Evolutionary conservation across 2,888 invertebrate species (phyloP).

Genomic region (Lissocephala sabroskyi): DNA sequence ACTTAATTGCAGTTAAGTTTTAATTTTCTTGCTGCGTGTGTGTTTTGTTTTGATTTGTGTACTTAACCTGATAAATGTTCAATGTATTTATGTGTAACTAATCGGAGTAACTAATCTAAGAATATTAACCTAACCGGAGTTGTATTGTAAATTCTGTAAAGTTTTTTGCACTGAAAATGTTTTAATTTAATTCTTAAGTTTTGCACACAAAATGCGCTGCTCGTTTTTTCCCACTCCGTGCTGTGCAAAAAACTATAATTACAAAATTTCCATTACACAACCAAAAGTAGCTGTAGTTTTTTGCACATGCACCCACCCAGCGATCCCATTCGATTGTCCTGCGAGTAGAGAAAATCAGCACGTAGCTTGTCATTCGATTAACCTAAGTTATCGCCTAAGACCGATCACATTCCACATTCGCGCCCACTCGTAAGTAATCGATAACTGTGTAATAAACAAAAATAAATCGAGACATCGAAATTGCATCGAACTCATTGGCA

Average conservation of each 20-base stretch:
- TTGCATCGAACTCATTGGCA: conserved; percentile 50
- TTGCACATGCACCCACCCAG: conserved; percentile 42
- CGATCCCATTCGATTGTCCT: neutral
- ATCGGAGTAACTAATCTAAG: conserved; percentile 54
- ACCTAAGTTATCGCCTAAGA: conserved; percentile 20
- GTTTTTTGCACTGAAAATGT: conserved; percentile 65
- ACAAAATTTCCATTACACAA: conserved; percentile 31
- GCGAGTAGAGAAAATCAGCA: conserved; percentile 25
- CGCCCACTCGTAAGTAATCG: neutral
- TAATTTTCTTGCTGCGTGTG: conserved; percentile 14
- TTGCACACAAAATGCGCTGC: conserved; percentile 27
- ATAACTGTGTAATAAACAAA: conserved; percentile 1
- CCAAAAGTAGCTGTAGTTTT: conserved; percentile 54
- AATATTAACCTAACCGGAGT: too few species aligned
- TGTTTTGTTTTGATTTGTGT: too few species aligned
- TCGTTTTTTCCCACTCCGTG: conserved; percentile 31
- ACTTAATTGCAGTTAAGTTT: conserved; percentile 8
- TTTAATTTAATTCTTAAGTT: conserved; percentile 10
- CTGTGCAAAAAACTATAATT: conserved; percentile 68
- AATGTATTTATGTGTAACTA: too few species aligned
- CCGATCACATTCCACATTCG: conserved; percentile 7
- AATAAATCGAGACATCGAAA: conserved; percentile 5
- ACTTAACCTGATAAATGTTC: too few species aligned
- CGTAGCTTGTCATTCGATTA: conserved; percentile 10
- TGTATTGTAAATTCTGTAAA: conserved; percentile 58